phyloP scores from a whole-genome alignment of 2,113 vertebrate genomes.

The Colossoma macropomum region DNA sequence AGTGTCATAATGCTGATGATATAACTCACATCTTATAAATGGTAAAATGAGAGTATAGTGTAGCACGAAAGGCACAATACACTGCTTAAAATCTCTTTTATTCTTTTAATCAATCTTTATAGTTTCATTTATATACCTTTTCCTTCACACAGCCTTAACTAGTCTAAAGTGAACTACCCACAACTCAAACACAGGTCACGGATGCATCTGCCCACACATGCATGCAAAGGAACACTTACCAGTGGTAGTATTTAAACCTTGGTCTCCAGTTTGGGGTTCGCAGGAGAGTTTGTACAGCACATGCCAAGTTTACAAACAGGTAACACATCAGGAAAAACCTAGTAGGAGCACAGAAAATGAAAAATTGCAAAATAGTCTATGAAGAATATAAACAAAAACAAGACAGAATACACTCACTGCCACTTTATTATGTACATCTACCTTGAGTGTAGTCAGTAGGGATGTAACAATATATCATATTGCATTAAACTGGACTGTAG shows the following conservation, averaged over 20 bases:
- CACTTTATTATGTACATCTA: too few species aligned
- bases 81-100: too few species aligned
- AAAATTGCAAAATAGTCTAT: background rate
- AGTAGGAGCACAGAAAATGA: slow-evolving; percentile 44
- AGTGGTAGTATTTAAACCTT: slow-evolving; percentile 96
- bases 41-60: too few species aligned
- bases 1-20: too few species aligned
- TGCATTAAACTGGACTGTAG: too few species aligned
- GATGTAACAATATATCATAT: too few species aligned
- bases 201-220: background rate
- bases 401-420: too few species aligned
- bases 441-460: too few species aligned
- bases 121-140: background rate
- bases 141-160: background rate
- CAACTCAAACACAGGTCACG: background rate
- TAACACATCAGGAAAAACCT: slow-evolving; percentile 99
- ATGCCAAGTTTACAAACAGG: slow-evolving; percentile 97
- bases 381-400: too few species aligned
- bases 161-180: background rate
- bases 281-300: slow-evolving; percentile 94
- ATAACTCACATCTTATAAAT: too few species aligned
- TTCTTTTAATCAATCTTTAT: background rate
- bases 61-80: too few species aligned
- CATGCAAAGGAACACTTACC: slow-evolving; percentile 77
- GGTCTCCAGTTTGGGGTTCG: slow-evolving; percentile 97